Evolutionary conservation across 2,888 invertebrate species (phyloP).

Genomic region (Drosophila limbata): DNA sequence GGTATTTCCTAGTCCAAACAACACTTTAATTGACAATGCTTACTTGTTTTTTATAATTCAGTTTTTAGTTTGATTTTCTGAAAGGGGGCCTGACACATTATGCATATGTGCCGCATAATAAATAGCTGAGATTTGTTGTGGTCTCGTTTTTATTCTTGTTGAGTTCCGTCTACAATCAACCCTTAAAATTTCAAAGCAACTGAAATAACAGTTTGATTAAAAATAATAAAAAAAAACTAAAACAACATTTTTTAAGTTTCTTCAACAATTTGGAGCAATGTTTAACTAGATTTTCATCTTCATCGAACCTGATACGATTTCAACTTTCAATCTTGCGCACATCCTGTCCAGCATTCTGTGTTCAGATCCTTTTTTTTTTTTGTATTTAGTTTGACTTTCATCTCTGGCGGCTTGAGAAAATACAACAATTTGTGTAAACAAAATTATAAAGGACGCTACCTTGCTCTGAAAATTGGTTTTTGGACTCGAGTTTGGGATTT

Average conservation of each 20-base stretch:
- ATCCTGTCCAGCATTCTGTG: slow-evolving; percentile 54
- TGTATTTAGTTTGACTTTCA: slow-evolving; percentile 53
- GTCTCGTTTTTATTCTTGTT: background rate
- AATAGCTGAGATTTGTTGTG: slow-evolving; percentile 30
- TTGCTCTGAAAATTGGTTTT: slow-evolving; percentile 29
- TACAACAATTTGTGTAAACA: slow-evolving; percentile 67
- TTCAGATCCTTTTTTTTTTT: too few species aligned
- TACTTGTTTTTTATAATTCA: slow-evolving; percentile 18
- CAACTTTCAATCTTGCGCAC: slow-evolving; percentile 33
- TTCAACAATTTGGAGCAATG: slow-evolving; percentile 1
- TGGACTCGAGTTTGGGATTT: slow-evolving; percentile 29
- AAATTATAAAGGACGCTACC: slow-evolving; percentile 24
- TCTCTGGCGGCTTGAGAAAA: slow-evolving; percentile 71
- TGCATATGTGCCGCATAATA: slow-evolving; percentile 26
- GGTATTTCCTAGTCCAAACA: background rate
- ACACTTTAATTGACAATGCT: background rate
- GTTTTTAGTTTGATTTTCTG: slow-evolving; percentile 9
- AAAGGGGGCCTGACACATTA: slow-evolving; percentile 4
- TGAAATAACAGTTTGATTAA: slow-evolving; percentile 2
- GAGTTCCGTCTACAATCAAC: slow-evolving; percentile 20
- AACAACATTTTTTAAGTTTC: slow-evolving; percentile 14
- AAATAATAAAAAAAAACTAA: background rate
- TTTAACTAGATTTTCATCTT: slow-evolving; percentile 11
- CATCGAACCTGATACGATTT: slow-evolving; percentile 35
- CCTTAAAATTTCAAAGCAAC: slow-evolving; percentile 23